phyloP scores from a whole-genome alignment of 2,797 vertebrate genomes.

The Ptychadena robeensis region DNA sequence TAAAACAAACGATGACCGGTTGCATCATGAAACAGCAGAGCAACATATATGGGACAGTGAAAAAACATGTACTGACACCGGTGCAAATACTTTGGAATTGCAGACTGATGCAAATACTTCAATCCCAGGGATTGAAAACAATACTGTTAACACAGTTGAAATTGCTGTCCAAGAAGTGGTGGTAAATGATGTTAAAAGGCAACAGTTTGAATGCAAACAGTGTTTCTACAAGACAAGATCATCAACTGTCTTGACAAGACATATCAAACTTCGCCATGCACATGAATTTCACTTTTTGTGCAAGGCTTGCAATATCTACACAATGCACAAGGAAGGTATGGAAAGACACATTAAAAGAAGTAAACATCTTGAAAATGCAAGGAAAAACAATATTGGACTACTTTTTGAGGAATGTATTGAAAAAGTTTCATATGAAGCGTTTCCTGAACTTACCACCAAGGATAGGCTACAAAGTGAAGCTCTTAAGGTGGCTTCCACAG shows the following conservation, averaged over 20 bases:
- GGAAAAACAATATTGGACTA: constrained; percentile 77
- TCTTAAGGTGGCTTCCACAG: constrained; percentile 24
- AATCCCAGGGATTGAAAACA: constrained; percentile 56
- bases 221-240: constrained; percentile 90
- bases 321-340: constrained; percentile 89
- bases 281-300: constrained; percentile 87
- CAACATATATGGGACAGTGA: constrained; percentile 63
- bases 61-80: constrained; percentile 45
- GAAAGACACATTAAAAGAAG: constrained; percentile 87
- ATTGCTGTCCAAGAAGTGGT: constrained; percentile 67
- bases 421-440: constrained; percentile 77
- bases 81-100: constrained; percentile 57
- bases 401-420: constrained; percentile 85
- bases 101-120: constrained; percentile 57
- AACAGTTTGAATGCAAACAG: constrained; percentile 86
- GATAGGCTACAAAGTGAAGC: constrained; percentile 67
- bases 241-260: constrained; percentile 83
- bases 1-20: constrained; percentile 68
- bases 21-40: constrained; percentile 68
- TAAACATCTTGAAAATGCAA: constrained; percentile 82
- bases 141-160: constrained; percentile 61
- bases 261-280: constrained; percentile 84
- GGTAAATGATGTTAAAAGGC: constrained; percentile 70
- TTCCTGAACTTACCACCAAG: constrained; percentile 65
- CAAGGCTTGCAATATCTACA: constrained; percentile 87